These are phyloP conservation scores for Phasia obesa DNA, from an alignment of 2,888 invertebrate species.

Conservation along the genomic window DNA sequence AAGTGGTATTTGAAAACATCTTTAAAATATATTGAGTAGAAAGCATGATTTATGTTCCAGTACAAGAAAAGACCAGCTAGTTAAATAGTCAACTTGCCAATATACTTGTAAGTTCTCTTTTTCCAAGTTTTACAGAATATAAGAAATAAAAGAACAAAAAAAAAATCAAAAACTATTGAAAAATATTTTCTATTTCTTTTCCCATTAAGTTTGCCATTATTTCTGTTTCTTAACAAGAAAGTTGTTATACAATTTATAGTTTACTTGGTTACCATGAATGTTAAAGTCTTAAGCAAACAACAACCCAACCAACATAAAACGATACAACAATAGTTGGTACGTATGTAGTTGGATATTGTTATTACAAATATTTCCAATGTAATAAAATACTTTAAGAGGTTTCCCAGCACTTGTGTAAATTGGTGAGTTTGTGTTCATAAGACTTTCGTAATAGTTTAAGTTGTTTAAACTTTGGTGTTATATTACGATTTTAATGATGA, in stretches of 20 bases:
- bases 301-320: neutral
- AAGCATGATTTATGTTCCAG: constrained; percentile 55
- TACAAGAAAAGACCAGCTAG: constrained; percentile 42
- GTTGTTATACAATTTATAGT: constrained; percentile 39
- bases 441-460: constrained; percentile 64
- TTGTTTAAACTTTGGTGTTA: constrained; percentile 63
- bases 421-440: constrained; percentile 54
- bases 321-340: constrained; percentile 14
- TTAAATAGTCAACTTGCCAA: constrained; percentile 46
- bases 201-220: neutral
- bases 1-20: constrained; percentile 47
- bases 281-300: constrained; percentile 42
- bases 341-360: constrained; percentile 6
- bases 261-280: constrained; percentile 49
- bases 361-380: constrained; percentile 51
- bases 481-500: constrained; percentile 44
- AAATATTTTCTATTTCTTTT: constrained; percentile 20
- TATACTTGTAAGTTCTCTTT: constrained; percentile 12
- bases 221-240: constrained; percentile 20
- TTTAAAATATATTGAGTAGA: constrained; percentile 43
- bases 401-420: constrained; percentile 48
- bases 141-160: neutral
- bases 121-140: neutral
- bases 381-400: constrained; percentile 63
- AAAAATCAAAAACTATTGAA: constrained; percentile 35